Evolutionary conservation across 2,888 invertebrate species (phyloP), one percentile per base, ranked within the genome.

Genomic region (Orchestes rusci): DNA sequence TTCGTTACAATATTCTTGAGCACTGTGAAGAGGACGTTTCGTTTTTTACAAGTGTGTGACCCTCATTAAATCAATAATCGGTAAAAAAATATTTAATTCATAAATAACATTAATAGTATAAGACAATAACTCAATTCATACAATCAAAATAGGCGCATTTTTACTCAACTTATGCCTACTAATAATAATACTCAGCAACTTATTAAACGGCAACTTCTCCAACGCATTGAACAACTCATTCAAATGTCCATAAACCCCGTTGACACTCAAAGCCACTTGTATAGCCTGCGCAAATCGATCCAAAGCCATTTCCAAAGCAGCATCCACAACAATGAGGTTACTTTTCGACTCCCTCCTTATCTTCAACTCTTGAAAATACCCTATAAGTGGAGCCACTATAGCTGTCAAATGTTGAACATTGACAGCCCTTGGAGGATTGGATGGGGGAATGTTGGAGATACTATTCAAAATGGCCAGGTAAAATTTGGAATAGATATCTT

Each of bases 281-380:
- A 90, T 74, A 1, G 87, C 80, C 64, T 92, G 92, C 0, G 87
- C 86, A 54, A 87, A 76, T 58, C 91, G 73, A 63, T 91, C 88
- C 47, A 91, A 68, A 36, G 78, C 73, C 36, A 77, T 72, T 66
- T 82, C 75, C 16, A 75, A 67, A 43, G 55, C 49, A 32, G 61
- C 56, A 32, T 63, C 58, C 39, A 57, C 48, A 20, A 53, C 41
- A 37, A 55, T 54, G 15, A 54, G 43, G 30, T 43, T 51, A 10
- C 52, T 31, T 35, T 55, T 57, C 10, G 52, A 27, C 12, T 57
- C 57, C 16, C 51, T 51, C 43, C 51, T 53, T 32, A 52, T 53
- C 38, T 52, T 59, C 12, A 59, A 38, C 31, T 58, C 56, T 16
- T 50, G 54, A 17, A 53, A 54, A 41, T 58, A 58, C 16, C 49